Evolutionary conservation across 1,140 invertebrate genomes (phyloP), one percentile per base, ranked within the genome.

Genomic region (Megalonaias nervosa): DNA sequence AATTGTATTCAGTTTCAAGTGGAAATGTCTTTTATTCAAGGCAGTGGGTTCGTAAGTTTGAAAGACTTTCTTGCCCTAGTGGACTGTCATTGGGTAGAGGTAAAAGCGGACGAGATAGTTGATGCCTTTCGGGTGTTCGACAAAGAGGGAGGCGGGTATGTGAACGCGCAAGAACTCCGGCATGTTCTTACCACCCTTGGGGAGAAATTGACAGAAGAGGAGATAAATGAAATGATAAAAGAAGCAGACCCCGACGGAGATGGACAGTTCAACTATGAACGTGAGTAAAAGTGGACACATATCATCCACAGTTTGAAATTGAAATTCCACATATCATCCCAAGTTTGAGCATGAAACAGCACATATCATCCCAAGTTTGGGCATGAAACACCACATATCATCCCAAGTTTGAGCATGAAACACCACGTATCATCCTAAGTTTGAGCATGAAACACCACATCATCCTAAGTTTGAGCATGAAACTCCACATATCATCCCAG

Each of bases 61-160:
- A 77, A 65, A 88, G 97, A 98, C 90, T 98, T 95, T 88, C 89
- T 96, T 60, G 80, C 72, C 0, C 77, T 84, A 75, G 97, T 98
- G 96, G 94, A 95, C 81, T 97, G 97, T 92, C 97, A 98, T 92
- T 96, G 98, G 92, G 99, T 98, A 93, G 97, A 99, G 89, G 94
- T 95, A 87, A 98, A 98, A 81, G 95, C 95, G 87, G 98, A 96
- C 90, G 98, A 99, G 90, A 99, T 99, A 94, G 93, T 99, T 88
- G 98, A 99, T 93, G 98, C 97, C 93, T 93, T 99, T 92, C 99
- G 99, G 92, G 94, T 98, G 85, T 99, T 99, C 93, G 98, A 99
- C 94, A 98, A 99, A 92, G 93, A 94, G 89, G 98, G 99, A 91
- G 96, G 99, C 86, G 98, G 98, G 84, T 95, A 93, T 85, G 98